A percentile compares a stretch with the other conserved stretches of the same genome.
phyloP scores from a whole-genome alignment of 1,140 invertebrate species.

The Hetaerina americana region DNA sequence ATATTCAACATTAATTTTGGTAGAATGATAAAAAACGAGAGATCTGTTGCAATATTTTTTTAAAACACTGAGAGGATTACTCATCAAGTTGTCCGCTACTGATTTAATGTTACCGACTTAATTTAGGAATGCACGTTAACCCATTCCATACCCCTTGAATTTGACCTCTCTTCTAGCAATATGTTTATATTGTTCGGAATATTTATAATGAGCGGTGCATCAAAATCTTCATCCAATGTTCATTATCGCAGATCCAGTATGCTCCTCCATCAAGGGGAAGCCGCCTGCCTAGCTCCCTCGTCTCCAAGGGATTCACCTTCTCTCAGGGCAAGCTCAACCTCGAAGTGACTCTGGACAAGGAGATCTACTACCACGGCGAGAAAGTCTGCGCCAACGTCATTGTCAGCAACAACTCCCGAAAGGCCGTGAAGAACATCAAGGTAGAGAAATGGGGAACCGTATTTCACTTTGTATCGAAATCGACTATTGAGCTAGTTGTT shows the following conservation, averaged over 20 bases:
- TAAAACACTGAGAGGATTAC: too few species aligned
- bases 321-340: conserved; percentile 77
- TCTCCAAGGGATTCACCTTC: conserved; percentile 84
- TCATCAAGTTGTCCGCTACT: too few species aligned
- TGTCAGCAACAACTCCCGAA: conserved; percentile 76
- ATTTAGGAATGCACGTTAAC: too few species aligned
- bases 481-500: conserved; percentile 28
- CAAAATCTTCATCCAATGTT: too few species aligned
- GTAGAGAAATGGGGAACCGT: conserved; percentile 26
- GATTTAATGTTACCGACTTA: too few species aligned
- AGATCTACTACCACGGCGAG: conserved; percentile 86
- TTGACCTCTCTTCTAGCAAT: too few species aligned
- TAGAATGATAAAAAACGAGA: too few species aligned
- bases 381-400: conserved; percentile 70
- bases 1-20: too few species aligned
- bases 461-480: neutral
- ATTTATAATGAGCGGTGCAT: too few species aligned
- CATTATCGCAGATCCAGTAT: conserved; percentile 55
- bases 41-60: too few species aligned
- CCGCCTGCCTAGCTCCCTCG: conserved; percentile 69
- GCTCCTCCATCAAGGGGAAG: conserved; percentile 49
- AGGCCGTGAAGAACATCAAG: conserved; percentile 76
- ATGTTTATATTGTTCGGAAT: too few species aligned
- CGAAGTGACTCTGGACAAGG: conserved; percentile 73
- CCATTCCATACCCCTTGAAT: too few species aligned